Percentiles rank a stretch among this genome's conserved stretches.
Evolutionary conservation across 2,113 vertebrate genomes (phyloP).

Genomic region (Ibidorhyncha struthersii): DNA sequence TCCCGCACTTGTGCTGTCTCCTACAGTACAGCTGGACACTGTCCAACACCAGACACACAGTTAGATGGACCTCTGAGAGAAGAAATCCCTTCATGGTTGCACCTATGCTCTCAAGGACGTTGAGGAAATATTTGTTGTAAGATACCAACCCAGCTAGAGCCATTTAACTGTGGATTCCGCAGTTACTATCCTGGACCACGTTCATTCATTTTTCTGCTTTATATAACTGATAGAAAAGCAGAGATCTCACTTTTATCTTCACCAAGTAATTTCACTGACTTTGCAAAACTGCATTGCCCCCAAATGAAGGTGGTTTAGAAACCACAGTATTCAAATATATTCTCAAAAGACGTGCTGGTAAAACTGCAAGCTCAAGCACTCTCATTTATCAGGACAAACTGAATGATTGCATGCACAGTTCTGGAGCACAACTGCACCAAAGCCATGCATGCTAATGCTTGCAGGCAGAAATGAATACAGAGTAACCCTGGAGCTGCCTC

Average conservation of each 20-base stretch:
- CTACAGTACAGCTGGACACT: background rate
- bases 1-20: background rate
- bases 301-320: background rate
- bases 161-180: background rate
- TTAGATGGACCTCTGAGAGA: background rate
- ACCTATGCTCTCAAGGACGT: background rate
- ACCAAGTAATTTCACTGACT: background rate
- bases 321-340: background rate
- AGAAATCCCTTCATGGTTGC: background rate
- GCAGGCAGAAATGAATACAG: background rate
- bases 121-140: background rate
- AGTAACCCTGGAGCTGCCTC: background rate
- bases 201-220: background rate
- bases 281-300: background rate
- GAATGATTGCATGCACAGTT: background rate
- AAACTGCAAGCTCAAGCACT: conserved; percentile 39
- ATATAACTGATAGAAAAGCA: background rate
- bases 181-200: background rate
- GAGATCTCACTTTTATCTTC: background rate
- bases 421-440: conserved; percentile 1
- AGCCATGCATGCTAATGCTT: background rate
- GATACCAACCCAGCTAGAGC: background rate
- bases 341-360: background rate
- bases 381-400: conserved; percentile 5
- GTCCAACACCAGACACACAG: fast-evolving